Evolutionary conservation across 1,140 invertebrate genomes (phyloP).

Genomic region (Leptinotarsa lineolata): DNA sequence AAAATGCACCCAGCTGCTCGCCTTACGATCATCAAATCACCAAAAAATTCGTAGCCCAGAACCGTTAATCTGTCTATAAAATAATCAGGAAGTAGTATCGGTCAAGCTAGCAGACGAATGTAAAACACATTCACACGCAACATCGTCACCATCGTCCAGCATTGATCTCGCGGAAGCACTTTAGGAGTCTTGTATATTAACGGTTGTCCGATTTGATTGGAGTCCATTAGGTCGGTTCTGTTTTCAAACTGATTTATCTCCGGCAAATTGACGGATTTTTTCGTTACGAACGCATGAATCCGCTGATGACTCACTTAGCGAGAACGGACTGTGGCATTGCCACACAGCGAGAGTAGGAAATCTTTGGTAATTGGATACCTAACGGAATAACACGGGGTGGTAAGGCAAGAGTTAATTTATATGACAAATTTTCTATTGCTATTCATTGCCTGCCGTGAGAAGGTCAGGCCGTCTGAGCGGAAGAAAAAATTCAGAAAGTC

Average conservation of each 20-base stretch:
- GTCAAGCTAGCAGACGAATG: background rate
- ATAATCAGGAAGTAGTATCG: background rate
- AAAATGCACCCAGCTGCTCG: no score
- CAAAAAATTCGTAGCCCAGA: no score
- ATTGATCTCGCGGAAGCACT: background rate
- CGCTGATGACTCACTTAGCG: background rate
- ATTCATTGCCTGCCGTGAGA: no score
- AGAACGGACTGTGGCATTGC: no score
- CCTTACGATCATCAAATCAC: no score
- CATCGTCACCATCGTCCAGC: background rate
- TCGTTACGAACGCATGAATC: background rate
- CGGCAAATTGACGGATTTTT: background rate
- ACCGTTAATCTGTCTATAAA: background rate
- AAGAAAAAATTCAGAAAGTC: no score
- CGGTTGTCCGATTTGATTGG: slow-evolving; percentile 5
- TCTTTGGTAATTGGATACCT: no score
- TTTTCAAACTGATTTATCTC: slow-evolving; percentile 4
- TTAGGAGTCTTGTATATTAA: background rate
- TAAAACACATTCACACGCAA: background rate
- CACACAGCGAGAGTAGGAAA: no score
- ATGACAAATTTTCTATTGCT: no score
- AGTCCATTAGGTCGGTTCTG: background rate
- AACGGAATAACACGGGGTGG: no score
- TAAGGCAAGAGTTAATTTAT: no score
- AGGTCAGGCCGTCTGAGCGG: no score